Evolutionary conservation across 2,113 vertebrate species (phyloP).

Genomic region (Castor canadensis): DNA sequence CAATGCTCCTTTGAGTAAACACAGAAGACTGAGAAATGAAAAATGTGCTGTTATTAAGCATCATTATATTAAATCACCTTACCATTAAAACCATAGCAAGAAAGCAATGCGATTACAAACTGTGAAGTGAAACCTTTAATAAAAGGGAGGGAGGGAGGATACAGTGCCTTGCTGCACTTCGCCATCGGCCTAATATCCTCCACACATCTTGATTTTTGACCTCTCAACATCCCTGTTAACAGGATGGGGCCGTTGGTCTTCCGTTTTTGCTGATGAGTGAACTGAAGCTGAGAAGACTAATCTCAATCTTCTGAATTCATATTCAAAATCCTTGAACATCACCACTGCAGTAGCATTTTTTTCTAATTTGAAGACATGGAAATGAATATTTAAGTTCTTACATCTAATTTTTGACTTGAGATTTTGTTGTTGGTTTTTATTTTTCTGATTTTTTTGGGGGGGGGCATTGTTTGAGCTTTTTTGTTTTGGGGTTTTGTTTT

Average conservation of each 20-base stretch:
- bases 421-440: neutral
- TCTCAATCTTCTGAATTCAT: slow-evolving; percentile 2
- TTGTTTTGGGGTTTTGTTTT: neutral
- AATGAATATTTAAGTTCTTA: neutral
- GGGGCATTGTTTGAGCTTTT: neutral
- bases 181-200: neutral
- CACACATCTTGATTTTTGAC: neutral
- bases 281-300: neutral
- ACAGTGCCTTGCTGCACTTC: neutral
- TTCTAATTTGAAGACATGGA: neutral
- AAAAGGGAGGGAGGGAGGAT: neutral
- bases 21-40: neutral
- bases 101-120: neutral
- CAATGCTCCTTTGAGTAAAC: neutral
- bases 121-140: neutral
- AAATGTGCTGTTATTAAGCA: neutral
- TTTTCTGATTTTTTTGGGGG: neutral
- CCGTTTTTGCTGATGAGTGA: neutral
- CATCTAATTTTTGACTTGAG: neutral
- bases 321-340: neutral
- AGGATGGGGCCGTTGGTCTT: neutral
- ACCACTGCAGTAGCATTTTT: neutral
- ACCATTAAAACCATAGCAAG: neutral
- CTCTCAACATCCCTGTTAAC: neutral
- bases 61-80: neutral